Conservation (phyloP, 53 echinoderm and acorn worm species). For the Temnopleurus reevesii region DNA sequence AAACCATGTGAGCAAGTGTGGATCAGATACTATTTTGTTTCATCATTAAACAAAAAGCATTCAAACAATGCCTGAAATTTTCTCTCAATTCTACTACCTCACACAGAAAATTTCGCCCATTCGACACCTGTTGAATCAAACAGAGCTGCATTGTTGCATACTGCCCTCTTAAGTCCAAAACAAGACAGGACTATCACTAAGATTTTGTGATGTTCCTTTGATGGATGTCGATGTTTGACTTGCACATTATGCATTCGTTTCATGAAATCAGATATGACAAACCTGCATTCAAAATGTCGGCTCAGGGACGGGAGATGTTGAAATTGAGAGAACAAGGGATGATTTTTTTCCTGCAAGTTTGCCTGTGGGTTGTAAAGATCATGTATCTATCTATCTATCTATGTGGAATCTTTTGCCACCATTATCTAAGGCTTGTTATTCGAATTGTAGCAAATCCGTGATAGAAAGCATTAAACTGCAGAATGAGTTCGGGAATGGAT, state of each 20-base stretch:
- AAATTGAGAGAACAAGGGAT: background rate
- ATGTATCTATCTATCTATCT: background rate
- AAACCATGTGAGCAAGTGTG: background rate
- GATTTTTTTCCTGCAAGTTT: background rate
- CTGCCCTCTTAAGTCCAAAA: conserved; percentile 38
- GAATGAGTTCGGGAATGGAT: no score
- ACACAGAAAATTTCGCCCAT: background rate
- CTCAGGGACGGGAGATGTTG: background rate
- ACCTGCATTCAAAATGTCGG: background rate
- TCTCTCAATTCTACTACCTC: no score
- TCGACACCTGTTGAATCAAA: background rate
- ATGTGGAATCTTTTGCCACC: background rate
- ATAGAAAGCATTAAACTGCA: no score
- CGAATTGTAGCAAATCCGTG: background rate
- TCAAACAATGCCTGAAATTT: no score
- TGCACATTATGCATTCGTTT: background rate
- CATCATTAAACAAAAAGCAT: no score
- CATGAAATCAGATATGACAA: background rate
- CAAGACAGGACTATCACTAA: background rate
- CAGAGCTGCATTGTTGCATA: background rate
- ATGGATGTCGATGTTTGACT: background rate
- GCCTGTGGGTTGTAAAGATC: background rate
- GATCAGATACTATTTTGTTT: background rate
- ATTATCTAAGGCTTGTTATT: background rate
- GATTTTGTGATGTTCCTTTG: background rate